A percentile compares a stretch with the other conserved stretches of the same genome.
These are phyloP conservation scores for Nemotelus pantherinus DNA, from an alignment of 2,888 invertebrate species.

Conservation along the genomic window DNA sequence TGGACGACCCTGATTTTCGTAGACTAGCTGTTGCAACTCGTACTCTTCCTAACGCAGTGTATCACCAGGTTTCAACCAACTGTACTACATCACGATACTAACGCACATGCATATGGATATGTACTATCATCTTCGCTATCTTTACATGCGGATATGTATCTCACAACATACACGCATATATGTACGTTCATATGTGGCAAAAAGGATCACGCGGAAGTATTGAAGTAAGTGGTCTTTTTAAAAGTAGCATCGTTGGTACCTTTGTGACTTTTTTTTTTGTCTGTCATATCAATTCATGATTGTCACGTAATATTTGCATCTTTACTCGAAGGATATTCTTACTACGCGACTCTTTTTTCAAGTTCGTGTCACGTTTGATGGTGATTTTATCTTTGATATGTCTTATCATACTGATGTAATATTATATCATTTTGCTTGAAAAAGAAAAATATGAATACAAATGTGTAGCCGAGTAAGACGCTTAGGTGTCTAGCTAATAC, in stretches of 20 bases:
- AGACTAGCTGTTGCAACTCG: background rate
- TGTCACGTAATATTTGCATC: constrained; percentile 51
- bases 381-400: constrained; percentile 43
- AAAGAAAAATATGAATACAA: too few species aligned
- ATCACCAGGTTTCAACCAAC: constrained; percentile 10
- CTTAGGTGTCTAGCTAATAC: too few species aligned
- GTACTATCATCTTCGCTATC: background rate
- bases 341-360: constrained; percentile 42
- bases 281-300: constrained; percentile 45
- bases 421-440: background rate
- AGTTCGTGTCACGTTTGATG: constrained; percentile 48
- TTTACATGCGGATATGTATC: background rate
- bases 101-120: background rate
- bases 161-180: background rate
- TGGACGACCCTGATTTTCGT: too few species aligned
- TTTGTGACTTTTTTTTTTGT: constrained; percentile 28
- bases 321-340: constrained; percentile 31
- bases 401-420: background rate
- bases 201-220: background rate
- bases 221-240: constrained; percentile 34
- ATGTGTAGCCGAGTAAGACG: too few species aligned
- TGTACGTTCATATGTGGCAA: background rate
- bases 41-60: constrained; percentile 24
- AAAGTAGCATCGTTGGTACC: constrained; percentile 17
- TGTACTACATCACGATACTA: constrained; percentile 1